Percentiles rank a stretch among this genome's conserved stretches.
Evolutionary conservation across 2,888 invertebrate genomes (phyloP).

Genomic region (Rhodophaea formosa): DNA sequence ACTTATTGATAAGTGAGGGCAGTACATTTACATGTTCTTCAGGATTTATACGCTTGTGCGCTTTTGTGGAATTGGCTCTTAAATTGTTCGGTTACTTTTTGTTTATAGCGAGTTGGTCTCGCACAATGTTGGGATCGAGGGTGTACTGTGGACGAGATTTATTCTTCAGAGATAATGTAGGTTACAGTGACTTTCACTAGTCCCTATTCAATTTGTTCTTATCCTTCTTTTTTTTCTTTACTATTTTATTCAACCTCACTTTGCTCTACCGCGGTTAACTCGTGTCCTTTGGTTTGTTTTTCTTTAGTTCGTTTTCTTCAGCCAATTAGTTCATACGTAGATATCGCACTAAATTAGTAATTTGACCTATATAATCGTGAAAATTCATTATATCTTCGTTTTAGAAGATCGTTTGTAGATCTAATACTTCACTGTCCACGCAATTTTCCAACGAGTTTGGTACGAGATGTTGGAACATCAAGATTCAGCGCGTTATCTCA

Average conservation of each 20-base stretch:
- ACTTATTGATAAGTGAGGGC: conserved; percentile 17
- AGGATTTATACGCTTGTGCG: conserved; percentile 9
- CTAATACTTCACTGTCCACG: background rate
- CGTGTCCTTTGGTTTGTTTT: background rate
- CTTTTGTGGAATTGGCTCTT: conserved; percentile 10
- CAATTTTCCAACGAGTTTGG: background rate
- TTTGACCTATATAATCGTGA: no score
- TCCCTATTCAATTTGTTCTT: background rate
- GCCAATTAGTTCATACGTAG: background rate
- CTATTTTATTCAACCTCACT: background rate
- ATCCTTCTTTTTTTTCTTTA: background rate
- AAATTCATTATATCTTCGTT: no score
- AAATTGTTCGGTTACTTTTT: conserved; percentile 10
- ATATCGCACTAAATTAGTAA: no score
- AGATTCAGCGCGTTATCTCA: conserved; percentile 5
- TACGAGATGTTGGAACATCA: background rate
- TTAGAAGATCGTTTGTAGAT: background rate
- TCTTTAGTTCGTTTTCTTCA: background rate
- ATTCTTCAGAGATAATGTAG: background rate
- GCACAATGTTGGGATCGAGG: background rate
- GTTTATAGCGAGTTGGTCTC: background rate
- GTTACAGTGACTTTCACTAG: background rate
- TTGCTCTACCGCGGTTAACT: background rate
- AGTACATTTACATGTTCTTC: conserved; percentile 11
- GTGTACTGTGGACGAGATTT: background rate